Evolutionary conservation across 2,888 invertebrate species (phyloP).

Genomic region (Habroteleia sp.): DNA sequence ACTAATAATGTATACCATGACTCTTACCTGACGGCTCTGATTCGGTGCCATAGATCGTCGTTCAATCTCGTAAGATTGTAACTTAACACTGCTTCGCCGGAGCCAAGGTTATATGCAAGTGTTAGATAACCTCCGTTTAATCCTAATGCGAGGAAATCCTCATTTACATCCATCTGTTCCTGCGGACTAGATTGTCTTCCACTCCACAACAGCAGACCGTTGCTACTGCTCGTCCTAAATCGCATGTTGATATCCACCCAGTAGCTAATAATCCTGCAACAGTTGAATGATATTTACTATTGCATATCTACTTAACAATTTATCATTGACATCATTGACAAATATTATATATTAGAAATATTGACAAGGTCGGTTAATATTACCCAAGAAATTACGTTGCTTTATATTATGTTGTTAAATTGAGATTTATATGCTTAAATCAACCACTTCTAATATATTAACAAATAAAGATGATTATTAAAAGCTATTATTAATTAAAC

Average conservation of each 20-base stretch:
- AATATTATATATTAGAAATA: slow-evolving; percentile 36
- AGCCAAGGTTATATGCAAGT: slow-evolving; percentile 91
- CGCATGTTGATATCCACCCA: slow-evolving; percentile 94
- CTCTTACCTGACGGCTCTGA: slow-evolving; percentile 87
- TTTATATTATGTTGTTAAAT: slow-evolving; percentile 25
- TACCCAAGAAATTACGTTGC: slow-evolving; percentile 23
- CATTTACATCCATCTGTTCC: slow-evolving; percentile 82
- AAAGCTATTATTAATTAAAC: no score
- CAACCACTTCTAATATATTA: not conserved
- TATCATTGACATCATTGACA: slow-evolving; percentile 39
- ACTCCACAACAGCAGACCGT: slow-evolving; percentile 93
- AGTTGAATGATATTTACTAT: slow-evolving; percentile 40
- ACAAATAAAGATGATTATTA: no score
- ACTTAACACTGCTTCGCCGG: slow-evolving; percentile 91
- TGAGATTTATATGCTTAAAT: slow-evolving; percentile 23
- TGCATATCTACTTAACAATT: slow-evolving; percentile 31
- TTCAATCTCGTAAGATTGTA: slow-evolving; percentile 93
- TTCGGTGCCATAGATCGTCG: slow-evolving; percentile 93
- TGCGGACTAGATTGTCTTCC: slow-evolving; percentile 84
- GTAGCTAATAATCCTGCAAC: slow-evolving; percentile 88
- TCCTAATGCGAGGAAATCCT: slow-evolving; percentile 92
- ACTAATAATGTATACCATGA: slow-evolving; percentile 6
- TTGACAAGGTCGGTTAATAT: slow-evolving; percentile 22
- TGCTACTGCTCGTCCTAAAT: slow-evolving; percentile 87
- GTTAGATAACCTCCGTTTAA: slow-evolving; percentile 89